Conservation (phyloP, 2,888 invertebrate species). For the Dynastes grantii region DNA sequence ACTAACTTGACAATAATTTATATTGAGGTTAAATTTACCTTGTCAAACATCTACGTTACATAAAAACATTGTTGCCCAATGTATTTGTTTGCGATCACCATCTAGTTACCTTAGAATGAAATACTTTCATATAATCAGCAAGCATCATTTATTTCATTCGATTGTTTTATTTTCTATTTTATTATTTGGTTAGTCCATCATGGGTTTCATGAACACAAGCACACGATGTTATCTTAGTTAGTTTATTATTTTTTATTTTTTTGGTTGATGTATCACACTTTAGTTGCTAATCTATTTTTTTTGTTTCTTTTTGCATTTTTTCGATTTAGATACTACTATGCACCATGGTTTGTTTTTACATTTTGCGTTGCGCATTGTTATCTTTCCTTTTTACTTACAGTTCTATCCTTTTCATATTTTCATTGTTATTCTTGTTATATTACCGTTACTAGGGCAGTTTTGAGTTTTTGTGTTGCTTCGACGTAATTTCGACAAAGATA, state of each 20-base stretch:
- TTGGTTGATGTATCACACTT: constrained; percentile 10
- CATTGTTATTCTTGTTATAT: neutral
- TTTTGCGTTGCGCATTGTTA: constrained; percentile 42
- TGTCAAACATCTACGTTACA: no score
- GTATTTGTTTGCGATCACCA: constrained; percentile 35
- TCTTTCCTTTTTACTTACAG: constrained; percentile 8
- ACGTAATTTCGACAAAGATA: no score
- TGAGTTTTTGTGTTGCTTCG: no score
- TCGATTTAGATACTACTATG: constrained; percentile 16
- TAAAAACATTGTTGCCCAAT: constrained; percentile 34
- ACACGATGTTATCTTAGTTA: constrained; percentile 2
- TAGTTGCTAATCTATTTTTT: constrained; percentile 24
- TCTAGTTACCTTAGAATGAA: constrained; percentile 28
- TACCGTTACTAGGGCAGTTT: no score
- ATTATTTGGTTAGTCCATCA: constrained; percentile 11
- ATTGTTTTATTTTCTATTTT: constrained; percentile 5
- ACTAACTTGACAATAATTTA: no score
- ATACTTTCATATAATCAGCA: constrained; percentile 2
- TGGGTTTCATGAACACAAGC: constrained; percentile 19
- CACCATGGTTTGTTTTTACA: constrained; percentile 30
- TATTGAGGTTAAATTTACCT: no score
- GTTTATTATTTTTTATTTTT: neutral
- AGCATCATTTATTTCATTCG: constrained; percentile 34
- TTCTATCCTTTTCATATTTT: neutral
- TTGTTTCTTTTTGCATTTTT: constrained; percentile 13